Base-by-base conservation (phyloP, 2,113 vertebrate genomes). In the Platichthys stellatus region DNA sequence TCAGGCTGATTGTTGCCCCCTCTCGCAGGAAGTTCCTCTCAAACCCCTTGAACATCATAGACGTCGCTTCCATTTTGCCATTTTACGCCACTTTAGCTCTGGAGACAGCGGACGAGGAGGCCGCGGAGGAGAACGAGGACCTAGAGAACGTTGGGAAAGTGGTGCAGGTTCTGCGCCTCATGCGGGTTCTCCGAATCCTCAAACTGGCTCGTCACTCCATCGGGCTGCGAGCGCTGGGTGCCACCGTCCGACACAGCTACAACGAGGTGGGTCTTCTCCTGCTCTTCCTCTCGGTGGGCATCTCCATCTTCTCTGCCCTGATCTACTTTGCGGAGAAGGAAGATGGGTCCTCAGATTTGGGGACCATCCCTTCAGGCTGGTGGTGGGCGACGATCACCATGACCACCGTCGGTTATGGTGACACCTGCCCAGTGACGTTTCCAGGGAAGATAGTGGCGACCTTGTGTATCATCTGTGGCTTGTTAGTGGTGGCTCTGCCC, bases 321-420 rank as follows among this genome's bases (percentile, higher is more conserved):
- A 96, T 97, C 82, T 99, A 97, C 92, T 98, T 97, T 0, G 97
- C 97, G 13, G 98, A 99, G 93, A 98, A 95, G 63, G 98, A 98
- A 8, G 96, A 96, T 4, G 82, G 90, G 0, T 47, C 88, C 0
- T 96, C 97, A 0, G 96, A 97, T 67, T 93, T 99, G 79, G 95
- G 94, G 61, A 98, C 94, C 73, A 99, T 99, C 84, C 98, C 98
- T 0, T 91, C 96, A 62, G 97, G 98, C 70, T 99, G 98, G 98
- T 99, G 98, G 98, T 99, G 98, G 98, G 98, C 98, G 24, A 99
- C 97, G 0, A 99, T 99, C 88, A 99, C 96, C 85, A 98, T 99
- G 98, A 99, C 98, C 1, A 99, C 98, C 0, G 98, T 99, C 15
- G 98, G 98, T 47, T 99, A 98, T 2, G 98, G 98, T 2, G 98